Evolutionary conservation across 2,797 vertebrate genomes (phyloP), one percentile per base, ranked within the genome.

Genomic region (Rhinatrema bivittatum): DNA sequence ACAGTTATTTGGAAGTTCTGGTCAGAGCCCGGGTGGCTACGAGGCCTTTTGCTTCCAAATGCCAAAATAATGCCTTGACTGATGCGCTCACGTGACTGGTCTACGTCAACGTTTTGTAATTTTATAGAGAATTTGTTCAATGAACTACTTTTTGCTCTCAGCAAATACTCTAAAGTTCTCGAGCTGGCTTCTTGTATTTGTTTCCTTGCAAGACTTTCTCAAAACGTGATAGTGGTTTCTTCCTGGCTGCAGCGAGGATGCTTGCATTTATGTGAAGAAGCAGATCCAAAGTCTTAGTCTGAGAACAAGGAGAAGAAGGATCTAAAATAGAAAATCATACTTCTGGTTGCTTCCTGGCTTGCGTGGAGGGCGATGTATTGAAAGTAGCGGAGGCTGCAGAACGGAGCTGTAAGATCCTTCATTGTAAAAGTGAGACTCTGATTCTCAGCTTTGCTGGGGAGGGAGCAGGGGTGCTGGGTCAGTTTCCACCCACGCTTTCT

Each of bases 401-500:
- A n/a, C n/a, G 36, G 21, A 20, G 18, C 25, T 46, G 33, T 36
- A 31, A 36, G 28, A 36, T 32, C 36, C 36, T 26, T 55, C 40
- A 49, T 38, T 52, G 46, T 60, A 42, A 42, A 37, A 39, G 30
- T 61, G 56, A 55, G 56, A 57, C 62, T 58, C 46, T 42, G 40
- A 36, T 39, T 50, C 42, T 56, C 48, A 58, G 54, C 55, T 59
- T 49, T 51, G 47, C 46, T 51, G 25, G 30, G 39, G 39, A 41
- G 35, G 39, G 44, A 36, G 44, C 45, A 34, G 44, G 39, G 34
- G 36, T 43, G 25, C 34, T 46, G 30, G 38, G 42, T 29, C 13
- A 41, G 50, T 70, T 22, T 53, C 61, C 64, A 53, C 72, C 76
- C 70, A 74, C 67, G 50, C 62, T 50, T 27, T 38, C 41, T 43